Conservation (phyloP, 2,113 vertebrate genomes). For the Orycteropus afer region DNA sequence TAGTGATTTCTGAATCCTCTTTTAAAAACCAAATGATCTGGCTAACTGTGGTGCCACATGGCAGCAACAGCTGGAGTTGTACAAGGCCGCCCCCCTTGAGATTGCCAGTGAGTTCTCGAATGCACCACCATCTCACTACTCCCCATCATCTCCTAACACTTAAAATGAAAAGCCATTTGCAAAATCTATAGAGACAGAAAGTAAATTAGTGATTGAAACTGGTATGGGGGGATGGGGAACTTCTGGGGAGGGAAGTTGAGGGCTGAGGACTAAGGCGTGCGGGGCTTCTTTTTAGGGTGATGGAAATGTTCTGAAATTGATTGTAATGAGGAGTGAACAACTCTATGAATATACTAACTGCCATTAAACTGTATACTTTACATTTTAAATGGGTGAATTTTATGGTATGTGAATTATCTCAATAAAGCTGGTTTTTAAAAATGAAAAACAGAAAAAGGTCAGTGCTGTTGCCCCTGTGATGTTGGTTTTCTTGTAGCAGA, state of each 20-base stretch:
- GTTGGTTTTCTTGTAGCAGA: conserved; percentile 10
- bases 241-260: not conserved
- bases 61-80: not conserved
- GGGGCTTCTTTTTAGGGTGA: not conserved
- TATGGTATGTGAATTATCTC: conserved; percentile 13
- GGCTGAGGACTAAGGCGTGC: not conserved
- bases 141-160: not conserved
- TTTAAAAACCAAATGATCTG: conserved; percentile 28
- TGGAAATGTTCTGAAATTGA: conserved; percentile 3
- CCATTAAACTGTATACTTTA: no score
- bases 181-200: not conserved
- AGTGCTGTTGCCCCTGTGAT: not conserved
- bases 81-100: not conserved
- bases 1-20: not conserved
- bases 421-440: conserved; percentile 11
- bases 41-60: not conserved
- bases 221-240: not conserved
- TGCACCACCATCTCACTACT: not conserved
- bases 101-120: not conserved
- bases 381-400: no score
- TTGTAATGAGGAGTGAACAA: not conserved
- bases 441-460: not conserved
- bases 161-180: not conserved
- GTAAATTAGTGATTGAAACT: not conserved
- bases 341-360: not conserved